Conservation (phyloP, 2,113 vertebrate genomes). For the Ciconia stormi region DNA sequence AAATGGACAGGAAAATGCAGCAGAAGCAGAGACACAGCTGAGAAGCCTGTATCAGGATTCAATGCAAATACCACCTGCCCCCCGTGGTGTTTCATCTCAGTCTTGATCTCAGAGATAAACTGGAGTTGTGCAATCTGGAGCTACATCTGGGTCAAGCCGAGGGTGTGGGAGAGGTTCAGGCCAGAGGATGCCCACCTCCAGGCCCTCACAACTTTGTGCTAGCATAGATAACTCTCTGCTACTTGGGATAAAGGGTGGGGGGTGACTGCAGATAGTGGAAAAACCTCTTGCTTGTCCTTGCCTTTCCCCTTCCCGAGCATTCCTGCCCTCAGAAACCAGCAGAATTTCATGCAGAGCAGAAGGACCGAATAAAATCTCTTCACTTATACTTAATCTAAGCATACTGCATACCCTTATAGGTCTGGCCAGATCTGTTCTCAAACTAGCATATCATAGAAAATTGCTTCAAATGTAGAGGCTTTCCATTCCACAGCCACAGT, state of each 20-base stretch:
- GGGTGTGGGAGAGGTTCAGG: neutral
- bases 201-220: neutral
- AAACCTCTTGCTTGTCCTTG: neutral
- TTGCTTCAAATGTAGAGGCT: slow-evolving; percentile 6
- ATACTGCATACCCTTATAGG: neutral
- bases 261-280: neutral
- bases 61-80: neutral
- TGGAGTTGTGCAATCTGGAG: neutral
- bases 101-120: neutral
- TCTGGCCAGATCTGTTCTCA: neutral
- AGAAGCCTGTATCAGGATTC: neutral
- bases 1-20: neutral
- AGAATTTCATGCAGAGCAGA: neutral
- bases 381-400: neutral
- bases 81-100: neutral
- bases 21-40: neutral
- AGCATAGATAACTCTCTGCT: neutral
- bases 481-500: neutral
- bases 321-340: neutral
- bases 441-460: slow-evolving; percentile 12
- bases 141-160: neutral
- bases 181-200: neutral
- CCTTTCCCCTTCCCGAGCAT: neutral
- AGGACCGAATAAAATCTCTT: neutral
- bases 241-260: neutral